Percentiles rank a stretch among this genome's conserved stretches.
phyloP scores from a whole-genome alignment of 92 coral and sea anemone species.

The Bergia sp. region DNA sequence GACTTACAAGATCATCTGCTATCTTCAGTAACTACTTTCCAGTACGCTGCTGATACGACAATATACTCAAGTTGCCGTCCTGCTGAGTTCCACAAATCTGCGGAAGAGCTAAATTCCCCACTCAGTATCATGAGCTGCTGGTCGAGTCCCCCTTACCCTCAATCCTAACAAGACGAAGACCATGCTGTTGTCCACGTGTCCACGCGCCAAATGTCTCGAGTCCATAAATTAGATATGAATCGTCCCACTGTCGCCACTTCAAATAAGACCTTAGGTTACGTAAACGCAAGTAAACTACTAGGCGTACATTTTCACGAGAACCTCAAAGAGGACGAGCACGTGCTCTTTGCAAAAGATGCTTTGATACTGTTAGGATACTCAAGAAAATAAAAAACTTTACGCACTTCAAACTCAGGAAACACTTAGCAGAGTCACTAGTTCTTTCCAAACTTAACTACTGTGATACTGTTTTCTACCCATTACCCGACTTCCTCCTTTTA shows the following conservation, averaged over 20 bases:
- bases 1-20: conserved; percentile 44
- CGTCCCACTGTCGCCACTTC: conserved; percentile 29
- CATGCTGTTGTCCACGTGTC: conserved; percentile 43
- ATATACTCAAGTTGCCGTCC: conserved; percentile 42
- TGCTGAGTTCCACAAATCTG: conserved; percentile 30
- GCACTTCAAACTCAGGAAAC: conserved; percentile 43
- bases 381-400: conserved; percentile 34
- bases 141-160: not conserved
- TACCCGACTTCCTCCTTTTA: conserved; percentile 31
- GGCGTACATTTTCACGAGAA: conserved; percentile 17
- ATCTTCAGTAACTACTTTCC: conserved; percentile 27
- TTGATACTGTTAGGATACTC: conserved; percentile 21
- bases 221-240: conserved; percentile 13
- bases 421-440: conserved; percentile 52
- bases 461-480: conserved; percentile 38
- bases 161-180: conserved; percentile 18
- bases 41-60: conserved; percentile 47
- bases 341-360: conserved; percentile 2
- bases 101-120: conserved; percentile 26
- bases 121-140: not conserved
- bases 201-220: conserved; percentile 47
- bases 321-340: conserved; percentile 40
- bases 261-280: conserved; percentile 21
- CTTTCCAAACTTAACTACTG: conserved; percentile 38
- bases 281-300: conserved; percentile 23